Evolutionary conservation across 2,797 vertebrate genomes (phyloP).

Genomic region (Salarias fasciatus): DNA sequence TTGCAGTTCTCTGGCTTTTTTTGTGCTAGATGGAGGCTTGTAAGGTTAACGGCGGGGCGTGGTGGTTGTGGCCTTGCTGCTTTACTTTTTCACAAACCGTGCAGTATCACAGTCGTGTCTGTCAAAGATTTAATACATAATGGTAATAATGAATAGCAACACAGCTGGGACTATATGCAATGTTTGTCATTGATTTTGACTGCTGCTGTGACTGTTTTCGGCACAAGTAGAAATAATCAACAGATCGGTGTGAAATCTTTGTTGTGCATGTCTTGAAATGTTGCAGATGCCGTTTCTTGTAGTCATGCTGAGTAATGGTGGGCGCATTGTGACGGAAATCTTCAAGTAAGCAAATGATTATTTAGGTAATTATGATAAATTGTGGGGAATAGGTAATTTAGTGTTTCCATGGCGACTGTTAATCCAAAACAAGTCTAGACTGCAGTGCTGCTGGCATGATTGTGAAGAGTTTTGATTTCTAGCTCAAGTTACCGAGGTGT

Average conservation of each 20-base stretch:
- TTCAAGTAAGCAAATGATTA: slow-evolving; percentile 34
- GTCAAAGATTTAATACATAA: not conserved
- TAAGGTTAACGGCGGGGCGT: slow-evolving; percentile 27
- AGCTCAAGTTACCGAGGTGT: slow-evolving; percentile 36
- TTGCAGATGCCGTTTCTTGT: slow-evolving; percentile 58
- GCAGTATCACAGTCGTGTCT: not conserved
- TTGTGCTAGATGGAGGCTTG: slow-evolving; percentile 27
- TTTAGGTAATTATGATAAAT: slow-evolving; percentile 40
- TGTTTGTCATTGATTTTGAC: slow-evolving; percentile 8
- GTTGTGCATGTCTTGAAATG: slow-evolving; percentile 16
- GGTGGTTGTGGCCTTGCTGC: slow-evolving; percentile 19
- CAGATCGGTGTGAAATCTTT: slow-evolving; percentile 36
- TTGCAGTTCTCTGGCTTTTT: slow-evolving; percentile 30
- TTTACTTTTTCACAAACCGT: slow-evolving; percentile 2
- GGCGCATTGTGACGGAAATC: slow-evolving; percentile 41
- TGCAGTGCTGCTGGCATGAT: slow-evolving; percentile 15
- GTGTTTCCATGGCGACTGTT: slow-evolving; percentile 33
- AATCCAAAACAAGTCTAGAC: slow-evolving; percentile 20
- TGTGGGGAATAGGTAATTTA: slow-evolving; percentile 9
- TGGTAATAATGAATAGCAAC: not conserved
- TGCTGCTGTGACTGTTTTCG: slow-evolving; percentile 16
- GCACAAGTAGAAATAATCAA: slow-evolving; percentile 34
- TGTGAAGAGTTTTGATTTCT: slow-evolving; percentile 21
- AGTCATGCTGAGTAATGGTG: slow-evolving; percentile 20
- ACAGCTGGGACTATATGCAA: not conserved